Conservation (phyloP, 2,797 vertebrate genomes). For the Lates japonicus region DNA sequence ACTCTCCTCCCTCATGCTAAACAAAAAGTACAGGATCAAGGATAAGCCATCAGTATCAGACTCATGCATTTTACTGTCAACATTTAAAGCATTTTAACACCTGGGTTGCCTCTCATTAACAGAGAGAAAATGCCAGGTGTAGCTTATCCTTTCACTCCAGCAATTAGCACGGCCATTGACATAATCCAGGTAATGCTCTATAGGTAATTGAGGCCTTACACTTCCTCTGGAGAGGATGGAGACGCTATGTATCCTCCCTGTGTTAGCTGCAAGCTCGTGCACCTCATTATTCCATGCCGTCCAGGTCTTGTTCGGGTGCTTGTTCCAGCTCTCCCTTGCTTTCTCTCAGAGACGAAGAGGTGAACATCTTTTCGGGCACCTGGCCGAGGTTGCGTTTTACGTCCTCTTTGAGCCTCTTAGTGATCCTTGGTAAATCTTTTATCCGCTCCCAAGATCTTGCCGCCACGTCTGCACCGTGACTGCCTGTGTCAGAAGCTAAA, state of each 20-base stretch:
- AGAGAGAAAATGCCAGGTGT: slow-evolving; percentile 22
- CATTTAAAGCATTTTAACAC: slow-evolving; percentile 26
- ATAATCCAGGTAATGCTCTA: slow-evolving; percentile 58
- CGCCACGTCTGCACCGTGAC: slow-evolving; percentile 39
- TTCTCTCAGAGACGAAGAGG: slow-evolving; percentile 35
- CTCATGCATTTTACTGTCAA: slow-evolving; percentile 33
- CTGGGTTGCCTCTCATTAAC: slow-evolving; percentile 43
- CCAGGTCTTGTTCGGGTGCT: slow-evolving; percentile 38
- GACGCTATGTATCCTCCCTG: slow-evolving; percentile 13
- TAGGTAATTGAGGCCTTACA: slow-evolving; percentile 50
- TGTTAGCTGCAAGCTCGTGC: slow-evolving; percentile 37
- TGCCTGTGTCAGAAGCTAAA: slow-evolving; percentile 74
- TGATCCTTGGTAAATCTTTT: slow-evolving; percentile 65
- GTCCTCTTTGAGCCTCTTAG: slow-evolving; percentile 39
- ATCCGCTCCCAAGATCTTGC: slow-evolving; percentile 58
- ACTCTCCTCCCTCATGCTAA: slow-evolving; percentile 4
- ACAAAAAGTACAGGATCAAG: slow-evolving; percentile 38
- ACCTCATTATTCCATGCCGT: slow-evolving; percentile 50
- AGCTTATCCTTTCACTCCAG: slow-evolving; percentile 33
- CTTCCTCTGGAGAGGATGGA: slow-evolving; percentile 31
- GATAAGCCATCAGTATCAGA: slow-evolving; percentile 30
- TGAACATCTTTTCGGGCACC: slow-evolving; percentile 37
- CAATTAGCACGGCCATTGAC: slow-evolving; percentile 45
- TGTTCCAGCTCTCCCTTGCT: slow-evolving; percentile 46
- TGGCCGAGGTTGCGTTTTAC: slow-evolving; percentile 31